Base-by-base conservation (phyloP, 2,113 vertebrate genomes). In the Hipposideros armiger region DNA sequence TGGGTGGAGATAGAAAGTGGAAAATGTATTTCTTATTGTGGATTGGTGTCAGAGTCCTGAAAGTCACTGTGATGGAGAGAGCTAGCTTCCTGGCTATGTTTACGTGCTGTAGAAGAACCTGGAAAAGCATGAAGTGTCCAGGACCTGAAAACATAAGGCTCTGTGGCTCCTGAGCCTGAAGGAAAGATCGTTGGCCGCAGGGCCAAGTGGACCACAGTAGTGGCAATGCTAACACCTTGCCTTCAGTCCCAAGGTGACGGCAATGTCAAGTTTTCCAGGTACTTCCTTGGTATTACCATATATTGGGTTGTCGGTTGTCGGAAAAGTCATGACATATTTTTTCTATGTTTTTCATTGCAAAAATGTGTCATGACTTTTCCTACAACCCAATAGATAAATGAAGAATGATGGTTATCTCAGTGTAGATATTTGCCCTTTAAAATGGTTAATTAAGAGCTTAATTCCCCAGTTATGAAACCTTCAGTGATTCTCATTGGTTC, bases 181-280 rank as follows among this genome's bases (percentile, higher is more conserved):
- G 17, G 8, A 50, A 70, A 19, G 24, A 47, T 15, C 32, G 22
- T 24, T 11, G 47, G 16, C 52, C 17, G 74, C 17, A 42, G 45
- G 32, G 3, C 11, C 19, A n/a, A n/a, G 2, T 1, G 52, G 20
- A 40, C 15, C 19, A 28, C 1, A 11, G 0, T 4, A 47, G 10
- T 11, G 26, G 32, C 20, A 19, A 22, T 3, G 0, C 16, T 64
- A 20, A 42, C 26, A 45, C 32, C 32, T 83, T 36, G 28, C 36
- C 30, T 80, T 73, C 69, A 72, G 10, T 62, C 30, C 24, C 62
- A 64, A 45, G 20, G 22, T 50, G 16, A 52, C 4, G 45, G 2
- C 30, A 74, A 22, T 42, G 8, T 15, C 11, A 28, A 13, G 17
- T 42, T 67, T 9, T 28, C 10, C 40, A 84, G 42, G 4, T 58